Percentiles rank a stretch among this genome's conserved stretches.
phyloP scores from a whole-genome alignment of 2,888 invertebrate species.

The Ganaspis brasiliensis region DNA sequence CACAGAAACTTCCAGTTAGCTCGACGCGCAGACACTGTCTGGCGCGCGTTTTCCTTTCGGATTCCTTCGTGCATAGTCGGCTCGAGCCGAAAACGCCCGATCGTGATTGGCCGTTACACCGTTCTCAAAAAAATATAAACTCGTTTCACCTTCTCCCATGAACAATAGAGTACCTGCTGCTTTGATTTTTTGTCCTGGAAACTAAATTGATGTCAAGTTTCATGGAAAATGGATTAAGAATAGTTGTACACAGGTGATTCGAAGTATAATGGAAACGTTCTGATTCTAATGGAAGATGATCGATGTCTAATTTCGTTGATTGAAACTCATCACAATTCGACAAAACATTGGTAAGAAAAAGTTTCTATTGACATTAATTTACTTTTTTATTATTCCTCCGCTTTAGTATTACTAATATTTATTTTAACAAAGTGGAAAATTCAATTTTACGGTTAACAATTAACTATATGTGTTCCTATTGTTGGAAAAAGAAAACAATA shows the following conservation, averaged over 20 bases:
- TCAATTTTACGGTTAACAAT: too few species aligned
- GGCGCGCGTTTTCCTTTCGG: conserved; percentile 74
- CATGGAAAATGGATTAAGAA: background rate
- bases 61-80: conserved; percentile 73
- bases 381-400: too few species aligned
- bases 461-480: too few species aligned
- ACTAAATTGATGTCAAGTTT: conserved; percentile 6
- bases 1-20: conserved; percentile 70
- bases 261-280: background rate
- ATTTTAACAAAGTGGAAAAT: too few species aligned
- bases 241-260: background rate
- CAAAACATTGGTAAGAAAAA: too few species aligned
- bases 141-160: conserved; percentile 5
- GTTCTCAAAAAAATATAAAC: conserved; percentile 13
- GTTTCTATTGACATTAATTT: too few species aligned
- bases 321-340: too few species aligned
- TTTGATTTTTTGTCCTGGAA: conserved; percentile 28
- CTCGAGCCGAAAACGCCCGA: conserved; percentile 71
- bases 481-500: too few species aligned
- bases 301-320: too few species aligned
- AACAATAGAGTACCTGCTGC: conserved; percentile 15
- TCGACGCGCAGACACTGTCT: conserved; percentile 79
- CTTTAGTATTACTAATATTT: too few species aligned
- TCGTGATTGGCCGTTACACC: conserved; percentile 53
- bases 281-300: too few species aligned